Base-by-base conservation (phyloP, 2,888 invertebrate species). In the Papilio elwesi region DNA sequence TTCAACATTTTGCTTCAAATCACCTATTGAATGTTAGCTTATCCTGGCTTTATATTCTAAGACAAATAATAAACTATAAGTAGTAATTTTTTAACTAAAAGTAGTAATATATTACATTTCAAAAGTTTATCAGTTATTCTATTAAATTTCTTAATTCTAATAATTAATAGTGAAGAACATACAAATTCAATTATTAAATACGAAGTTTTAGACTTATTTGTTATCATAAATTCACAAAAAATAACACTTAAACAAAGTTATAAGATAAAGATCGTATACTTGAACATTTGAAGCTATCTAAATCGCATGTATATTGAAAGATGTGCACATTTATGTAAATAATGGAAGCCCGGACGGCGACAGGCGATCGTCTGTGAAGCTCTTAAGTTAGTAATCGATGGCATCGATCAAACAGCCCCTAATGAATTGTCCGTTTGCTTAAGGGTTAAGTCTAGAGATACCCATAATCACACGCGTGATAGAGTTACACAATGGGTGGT, bases 341-440 rank as follows among this genome's bases (percentile, higher is more conserved):
- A 71, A 67, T 65, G n/a, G 16, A 36, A 49, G 47, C 51, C 6
- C 7, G 38, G 9, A 36, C 52, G 7, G 13, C 43, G 59, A 71
- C 59, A 12, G 16, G 70, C 74, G 76, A 77, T 79, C 78, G 79
- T 81, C 72, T 78, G 76, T 74, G 76, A 71, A 72, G 71, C 67
- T 75, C 86, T 84, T 86, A 82, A 86, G 76, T 83, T 85, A 86
- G 78, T 83, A 87, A 89, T 87, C 86, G 80, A 78, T 66, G 71
- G 75, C 87, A 90, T 90, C 90, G 86, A 90, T 91, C 91, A 90
- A 86, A 81, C 73, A 71, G 78, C 79, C 81, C 85, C 81, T 91
- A 90, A 91, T 90, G 86, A 90, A 89, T 89, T 81, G 83, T 83
- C 80, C 81, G 82, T 87, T 86, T 82, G 81, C 74, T 81, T 85